Base-by-base conservation (phyloP, 2,113 vertebrate species). In the Chrysemys picta region DNA sequence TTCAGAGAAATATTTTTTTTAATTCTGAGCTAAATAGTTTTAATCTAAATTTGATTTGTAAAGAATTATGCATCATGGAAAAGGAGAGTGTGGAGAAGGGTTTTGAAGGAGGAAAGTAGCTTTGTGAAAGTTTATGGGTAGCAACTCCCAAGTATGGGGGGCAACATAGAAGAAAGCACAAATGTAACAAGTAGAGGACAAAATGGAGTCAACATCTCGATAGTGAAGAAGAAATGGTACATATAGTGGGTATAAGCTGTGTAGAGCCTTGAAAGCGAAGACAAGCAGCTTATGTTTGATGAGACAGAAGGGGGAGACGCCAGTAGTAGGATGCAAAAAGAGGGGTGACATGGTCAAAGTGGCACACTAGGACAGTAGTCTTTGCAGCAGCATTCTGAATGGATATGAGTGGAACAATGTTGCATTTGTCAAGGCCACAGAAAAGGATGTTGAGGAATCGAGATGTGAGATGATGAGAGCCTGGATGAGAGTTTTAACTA, bases 351-450 rank as follows among this genome's bases (percentile, higher is more conserved):
- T 72, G 69, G 59, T 76, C 38, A 76, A 76, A 76, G 42, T 22
- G 21, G 5, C 11, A 42, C 10, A 10, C 22, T 76, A 25, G 38
- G 38, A 45, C 19, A 76, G 25, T 13, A 5, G 24, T 76, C n/a
- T 84, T 90, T 85, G 38, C 19, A 65, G 16, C 12, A 11, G 65
- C 47, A 85, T 45, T 29, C 31, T 84, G 42, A 92, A 85, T 2
- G 10, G 12, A 53, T 79, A 22, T 42, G 82, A 90, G 87, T 38
- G 79, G 10, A 85, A 25, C 5, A 47, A 17, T 13, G 79, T 62
- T 92, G 76, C 21, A 27, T 17, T 90, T 88, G 80, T 16, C 35
- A 85, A 50, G 10, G n/a, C 69, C 38, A 83, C 50, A 88, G 59
- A 16, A 82, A 85, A 50, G 13, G 5, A 16, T 78, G 76, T 19